Conservation (phyloP, 2,113 vertebrate species). For the Paramisgurnus dabryanus region DNA sequence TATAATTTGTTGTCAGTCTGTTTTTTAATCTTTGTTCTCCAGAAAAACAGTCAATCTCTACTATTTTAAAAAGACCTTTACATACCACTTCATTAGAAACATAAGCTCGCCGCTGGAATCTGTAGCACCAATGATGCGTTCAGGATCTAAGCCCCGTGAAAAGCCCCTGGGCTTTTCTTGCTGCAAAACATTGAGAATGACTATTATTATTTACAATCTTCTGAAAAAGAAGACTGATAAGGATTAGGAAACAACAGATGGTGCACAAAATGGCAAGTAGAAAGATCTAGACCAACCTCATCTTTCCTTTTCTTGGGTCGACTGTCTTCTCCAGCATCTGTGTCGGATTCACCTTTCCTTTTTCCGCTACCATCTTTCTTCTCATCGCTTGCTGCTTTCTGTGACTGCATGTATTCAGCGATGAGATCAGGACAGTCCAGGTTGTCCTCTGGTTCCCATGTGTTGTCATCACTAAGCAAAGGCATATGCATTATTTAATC, state of each 20-base stretch:
- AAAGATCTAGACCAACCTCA: conserved; percentile 76
- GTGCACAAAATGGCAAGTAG: not conserved
- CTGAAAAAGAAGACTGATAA: too few species aligned
- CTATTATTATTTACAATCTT: conserved; percentile 52
- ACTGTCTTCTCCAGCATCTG: conserved; percentile 82
- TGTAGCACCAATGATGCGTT: conserved; percentile 94
- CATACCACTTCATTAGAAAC: conserved; percentile 98
- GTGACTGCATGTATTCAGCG: conserved; percentile 89
- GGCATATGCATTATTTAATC: not conserved
- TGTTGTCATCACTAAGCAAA: conserved; percentile 88
- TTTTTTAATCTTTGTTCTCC: too few species aligned
- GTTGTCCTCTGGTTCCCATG: conserved; percentile 98
- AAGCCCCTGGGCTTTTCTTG: conserved; percentile 89
- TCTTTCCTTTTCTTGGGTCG: conserved; percentile 96
- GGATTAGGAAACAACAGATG: too few species aligned
- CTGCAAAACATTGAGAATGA: conserved; percentile 55
- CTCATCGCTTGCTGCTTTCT: conserved; percentile 82
- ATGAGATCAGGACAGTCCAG: conserved; percentile 97
- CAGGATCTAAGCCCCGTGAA: conserved; percentile 90
- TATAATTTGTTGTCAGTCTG: too few species aligned
- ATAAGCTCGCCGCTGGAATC: conserved; percentile 96
- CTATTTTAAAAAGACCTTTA: not conserved
- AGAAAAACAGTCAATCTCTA: too few species aligned
- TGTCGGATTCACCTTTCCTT: conserved; percentile 85
- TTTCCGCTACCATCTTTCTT: conserved; percentile 86